Evolutionary conservation across 2,888 invertebrate species (phyloP).

Genomic region (Hyppa rectilinea): DNA sequence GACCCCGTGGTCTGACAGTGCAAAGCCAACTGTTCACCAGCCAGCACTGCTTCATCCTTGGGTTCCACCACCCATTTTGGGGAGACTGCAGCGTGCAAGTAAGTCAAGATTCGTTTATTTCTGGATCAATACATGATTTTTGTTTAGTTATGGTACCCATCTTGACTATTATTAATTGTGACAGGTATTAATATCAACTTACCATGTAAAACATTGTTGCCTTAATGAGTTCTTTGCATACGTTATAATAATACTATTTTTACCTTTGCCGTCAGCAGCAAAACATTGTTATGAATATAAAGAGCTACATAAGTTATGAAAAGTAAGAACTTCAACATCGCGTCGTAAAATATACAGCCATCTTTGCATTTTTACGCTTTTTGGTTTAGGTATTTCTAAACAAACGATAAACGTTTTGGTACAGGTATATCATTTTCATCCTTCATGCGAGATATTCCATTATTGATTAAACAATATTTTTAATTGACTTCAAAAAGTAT

Average conservation of each 20-base stretch:
- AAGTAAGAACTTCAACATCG: slow-evolving; percentile 16
- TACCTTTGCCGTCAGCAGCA: slow-evolving; percentile 64
- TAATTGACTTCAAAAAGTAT: too few relatives aligned
- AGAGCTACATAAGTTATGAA: slow-evolving; percentile 39
- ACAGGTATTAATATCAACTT: slow-evolving; percentile 12
- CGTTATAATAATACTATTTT: slow-evolving; percentile 45
- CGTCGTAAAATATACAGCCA: slow-evolving; percentile 20
- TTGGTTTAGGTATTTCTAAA: slow-evolving; percentile 6
- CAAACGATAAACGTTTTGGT: neutral
- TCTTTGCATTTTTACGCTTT: slow-evolving; percentile 3
- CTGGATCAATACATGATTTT: slow-evolving; percentile 8
- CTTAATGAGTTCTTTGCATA: slow-evolving; percentile 30
- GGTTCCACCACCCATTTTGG: slow-evolving; percentile 94
- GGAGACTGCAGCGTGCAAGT: slow-evolving; percentile 91
- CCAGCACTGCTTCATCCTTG: slow-evolving; percentile 93
- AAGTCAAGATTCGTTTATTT: slow-evolving; percentile 41
- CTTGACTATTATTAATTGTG: slow-evolving; percentile 21
- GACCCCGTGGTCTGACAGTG: slow-evolving; percentile 95
- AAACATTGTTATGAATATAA: slow-evolving; percentile 46
- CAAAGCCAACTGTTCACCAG: slow-evolving; percentile 92
- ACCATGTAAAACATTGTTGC: slow-evolving; percentile 28
- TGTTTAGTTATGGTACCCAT: neutral
- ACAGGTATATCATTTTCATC: neutral
- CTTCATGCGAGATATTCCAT: neutral
- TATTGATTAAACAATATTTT: neutral